phyloP scores from a whole-genome alignment of 2,888 invertebrate genomes.

The Stenodera caucasica region DNA sequence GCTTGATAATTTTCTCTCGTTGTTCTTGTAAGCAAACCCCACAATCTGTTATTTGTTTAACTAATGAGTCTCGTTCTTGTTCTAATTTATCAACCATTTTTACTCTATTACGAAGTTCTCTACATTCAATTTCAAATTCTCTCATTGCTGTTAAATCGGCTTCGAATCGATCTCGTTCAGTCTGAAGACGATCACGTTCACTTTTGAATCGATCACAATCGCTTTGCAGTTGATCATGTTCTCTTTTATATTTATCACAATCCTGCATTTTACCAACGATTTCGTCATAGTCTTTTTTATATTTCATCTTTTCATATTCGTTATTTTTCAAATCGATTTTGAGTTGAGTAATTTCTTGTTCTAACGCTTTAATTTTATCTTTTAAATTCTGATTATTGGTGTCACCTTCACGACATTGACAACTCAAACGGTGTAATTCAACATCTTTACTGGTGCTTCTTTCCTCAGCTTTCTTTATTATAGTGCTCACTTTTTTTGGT shows the following conservation, averaged over 20 bases:
- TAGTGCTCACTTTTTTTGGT: slow-evolving; percentile 35
- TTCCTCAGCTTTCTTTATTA: background rate
- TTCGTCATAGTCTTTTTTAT: slow-evolving; percentile 18
- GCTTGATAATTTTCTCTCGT: slow-evolving; percentile 61
- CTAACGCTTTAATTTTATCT: slow-evolving; percentile 26
- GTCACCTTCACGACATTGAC: background rate
- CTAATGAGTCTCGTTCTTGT: slow-evolving; percentile 58
- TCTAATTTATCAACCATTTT: slow-evolving; percentile 48
- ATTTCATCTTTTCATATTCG: background rate
- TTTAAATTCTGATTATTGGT: slow-evolving; percentile 19
- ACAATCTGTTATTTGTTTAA: slow-evolving; percentile 59
- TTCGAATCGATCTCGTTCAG: slow-evolving; percentile 43
- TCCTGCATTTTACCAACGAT: slow-evolving; percentile 18
- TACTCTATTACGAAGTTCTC: slow-evolving; percentile 43
- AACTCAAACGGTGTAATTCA: background rate
- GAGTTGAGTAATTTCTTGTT: background rate
- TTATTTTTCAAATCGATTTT: background rate
- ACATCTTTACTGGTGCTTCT: background rate
- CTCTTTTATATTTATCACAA: slow-evolving; percentile 35
- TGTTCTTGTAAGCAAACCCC: slow-evolving; percentile 62
- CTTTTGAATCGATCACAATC: slow-evolving; percentile 34
- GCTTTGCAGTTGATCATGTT: no score
- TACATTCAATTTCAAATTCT: slow-evolving; percentile 45
- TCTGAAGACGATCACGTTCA: slow-evolving; percentile 23
- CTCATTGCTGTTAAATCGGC: slow-evolving; percentile 46